phyloP scores from a whole-genome alignment of 2,797 vertebrate genomes.

The Acanthurus leucopareius region DNA sequence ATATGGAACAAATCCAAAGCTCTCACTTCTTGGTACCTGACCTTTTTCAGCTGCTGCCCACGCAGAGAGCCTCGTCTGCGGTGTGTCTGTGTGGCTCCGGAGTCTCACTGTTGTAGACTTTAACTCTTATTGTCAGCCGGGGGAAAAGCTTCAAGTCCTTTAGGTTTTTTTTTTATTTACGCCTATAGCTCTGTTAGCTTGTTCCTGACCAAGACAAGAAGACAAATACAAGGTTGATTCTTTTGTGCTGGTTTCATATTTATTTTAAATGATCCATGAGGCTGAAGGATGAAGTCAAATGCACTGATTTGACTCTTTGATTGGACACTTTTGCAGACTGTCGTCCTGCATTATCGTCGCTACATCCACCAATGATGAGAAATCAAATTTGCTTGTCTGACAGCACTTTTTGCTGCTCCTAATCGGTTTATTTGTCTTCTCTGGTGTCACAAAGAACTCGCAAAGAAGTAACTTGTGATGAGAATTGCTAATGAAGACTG shows the following conservation, averaged over 20 bases:
- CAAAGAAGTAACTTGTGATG: background rate
- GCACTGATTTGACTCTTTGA: too few species aligned
- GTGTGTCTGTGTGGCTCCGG: background rate
- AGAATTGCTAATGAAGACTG: background rate
- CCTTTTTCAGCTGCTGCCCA: conserved; percentile 10
- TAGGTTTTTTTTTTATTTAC: background rate
- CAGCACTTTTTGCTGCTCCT: too few species aligned
- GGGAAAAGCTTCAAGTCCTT: background rate
- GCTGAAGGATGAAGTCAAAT: too few species aligned
- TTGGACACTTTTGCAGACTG: too few species aligned
- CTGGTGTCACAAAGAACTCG: background rate
- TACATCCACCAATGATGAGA: too few species aligned
- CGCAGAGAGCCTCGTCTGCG: background rate
- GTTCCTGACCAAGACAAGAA: background rate
- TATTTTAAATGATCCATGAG: too few species aligned
- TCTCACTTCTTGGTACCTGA: background rate
- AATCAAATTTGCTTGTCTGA: too few species aligned
- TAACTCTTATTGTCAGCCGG: too few species aligned
- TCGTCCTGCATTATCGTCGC: too few species aligned
- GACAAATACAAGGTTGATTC: background rate
- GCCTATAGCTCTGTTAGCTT: conserved; percentile 1
- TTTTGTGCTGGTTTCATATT: background rate
- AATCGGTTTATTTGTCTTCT: too few species aligned
- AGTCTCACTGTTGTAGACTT: background rate
- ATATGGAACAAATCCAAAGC: background rate